Base-by-base conservation (phyloP, 1,140 invertebrate genomes). In the Medauroidea extradentata region DNA sequence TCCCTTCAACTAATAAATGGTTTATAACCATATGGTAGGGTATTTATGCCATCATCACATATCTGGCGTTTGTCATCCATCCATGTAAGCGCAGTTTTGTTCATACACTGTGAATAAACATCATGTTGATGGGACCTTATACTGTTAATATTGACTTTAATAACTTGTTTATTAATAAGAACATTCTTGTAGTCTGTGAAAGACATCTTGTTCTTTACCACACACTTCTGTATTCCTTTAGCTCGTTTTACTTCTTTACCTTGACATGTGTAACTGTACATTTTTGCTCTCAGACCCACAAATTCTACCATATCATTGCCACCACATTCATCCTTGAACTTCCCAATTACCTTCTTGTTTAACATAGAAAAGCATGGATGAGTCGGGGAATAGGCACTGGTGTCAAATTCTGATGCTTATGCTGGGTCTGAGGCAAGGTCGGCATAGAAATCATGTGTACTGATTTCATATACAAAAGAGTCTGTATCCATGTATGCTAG, bases 321-420 rank as follows among this genome's bases (percentile, higher is more conserved):
- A 60, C 67, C 69, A 23, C 66, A 66, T 67, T 81, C 78, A 70
- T 79, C 77, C 67, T 79, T 81, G 62, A 80, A 74, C 67, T 77
- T 72, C 7, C 78, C 76, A 4, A 76, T 21, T 3, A 76, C 70
- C 61, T 81, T 81, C 64, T 77, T 78, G 62, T 79, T 79, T 25
- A 5, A 5, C 5, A 21, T 25, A n/a, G 18, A 21, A n/a, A 7
- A 7, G 24, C 18, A 25, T 19, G 24, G 24, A 46, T 46, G 44
- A 46, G 44, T 21, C 5, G 3, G 18, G 13, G 44, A 13, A 13
- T 21, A 46, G 44, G 18, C 24, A 21, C 19, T 68, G 23, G 70
- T 74, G 65, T 71, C 69, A 50, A 71, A 74, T 7, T 34, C 29
- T 34, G 29, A 4, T 11, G 11, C 5, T 49, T 59, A 50, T 27